Conservation (phyloP, 2,113 vertebrate genomes). For the Lucifuga dentata region DNA sequence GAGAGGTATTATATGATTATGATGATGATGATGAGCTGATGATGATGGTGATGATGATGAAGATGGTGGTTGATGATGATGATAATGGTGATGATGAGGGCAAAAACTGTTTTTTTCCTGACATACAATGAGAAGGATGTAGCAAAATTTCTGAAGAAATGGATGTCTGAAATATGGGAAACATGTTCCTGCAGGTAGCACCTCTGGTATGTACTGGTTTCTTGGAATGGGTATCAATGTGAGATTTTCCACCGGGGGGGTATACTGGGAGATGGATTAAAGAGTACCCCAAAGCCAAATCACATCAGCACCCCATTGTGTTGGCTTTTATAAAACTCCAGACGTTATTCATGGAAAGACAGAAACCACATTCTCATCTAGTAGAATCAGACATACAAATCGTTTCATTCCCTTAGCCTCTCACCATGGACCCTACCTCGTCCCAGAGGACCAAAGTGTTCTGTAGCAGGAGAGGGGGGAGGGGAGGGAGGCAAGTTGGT, state of each 20-base stretch:
- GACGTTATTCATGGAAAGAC: conserved; percentile 27
- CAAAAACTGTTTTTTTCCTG: conserved; percentile 33
- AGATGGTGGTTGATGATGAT: too few relatives aligned
- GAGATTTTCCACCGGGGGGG: conserved; percentile 26
- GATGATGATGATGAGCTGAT: conserved; percentile 31
- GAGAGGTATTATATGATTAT: too few relatives aligned
- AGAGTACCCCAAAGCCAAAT: not conserved
- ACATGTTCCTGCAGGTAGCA: conserved; percentile 51
- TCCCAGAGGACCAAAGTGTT: conserved; percentile 90
- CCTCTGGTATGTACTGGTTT: conserved; percentile 24
- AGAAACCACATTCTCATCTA: conserved; percentile 21
- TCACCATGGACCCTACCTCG: conserved; percentile 87
- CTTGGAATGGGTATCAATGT: conserved; percentile 16
- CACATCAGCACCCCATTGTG: conserved; percentile 34
- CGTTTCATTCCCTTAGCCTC: not conserved
- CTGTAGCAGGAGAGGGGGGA: conserved; percentile 95
- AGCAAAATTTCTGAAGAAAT: conserved; percentile 52
- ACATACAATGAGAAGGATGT: conserved; percentile 42
- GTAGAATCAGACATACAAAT: conserved; percentile 15
- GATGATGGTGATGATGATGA: conserved; percentile 39
- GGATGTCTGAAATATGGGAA: conserved; percentile 59
- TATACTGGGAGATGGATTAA: not conserved
- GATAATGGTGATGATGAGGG: conserved; percentile 41
- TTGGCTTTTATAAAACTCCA: conserved; percentile 31
- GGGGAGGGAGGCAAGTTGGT: conserved; percentile 97